Evolutionary conservation across 2,797 vertebrate genomes (phyloP), one percentile per base, ranked within the genome.

Genomic region (Semaprochilodus insignis): DNA sequence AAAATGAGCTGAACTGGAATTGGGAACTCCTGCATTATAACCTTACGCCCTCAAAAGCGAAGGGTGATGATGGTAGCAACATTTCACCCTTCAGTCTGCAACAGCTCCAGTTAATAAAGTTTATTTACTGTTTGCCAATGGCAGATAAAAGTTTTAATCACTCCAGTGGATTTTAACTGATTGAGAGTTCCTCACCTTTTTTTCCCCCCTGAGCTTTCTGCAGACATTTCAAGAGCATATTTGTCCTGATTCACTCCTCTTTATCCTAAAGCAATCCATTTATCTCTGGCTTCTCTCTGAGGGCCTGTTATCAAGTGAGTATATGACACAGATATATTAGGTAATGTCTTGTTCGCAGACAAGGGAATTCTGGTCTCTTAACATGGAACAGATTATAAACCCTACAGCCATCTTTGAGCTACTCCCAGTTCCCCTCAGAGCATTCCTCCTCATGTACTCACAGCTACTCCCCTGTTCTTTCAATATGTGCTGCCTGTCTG

Each of bases 291-390:
- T 81, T 44, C 74, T 51, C 48, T 75, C 71, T 2, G 2, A 78
- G 71, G 72, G 63, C 1, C 62, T 70, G 54, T 84, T 83, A 83
- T 85, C 70, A 78, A 80, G 23, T 74, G 66, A 10, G 67, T 77
- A 76, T 77, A 54, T 76, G 66, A 34, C 73, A 67, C 13, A 81
- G 60, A 85, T 74, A 74, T 74, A 77, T 82, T 65, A 55, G 27
- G 48, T 1, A 57, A 74, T 66, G 51, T 78, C 44, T 70, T 81
- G 66, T 75, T 77, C 63, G 74, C 25, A 36, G 69, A 74, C 73
- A 44, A 71, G 8, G 70, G 73, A 48, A 71, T 74, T 84, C 23
- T 67, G 52, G 5, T 81, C 36, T 44, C 15, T 27, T 67, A 65
- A 2, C 69, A 19, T 70, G 17, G 17, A 69, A 10, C 31, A 77